Evolutionary conservation across 2,113 vertebrate species (phyloP).

Genomic region (Platichthys flesus): DNA sequence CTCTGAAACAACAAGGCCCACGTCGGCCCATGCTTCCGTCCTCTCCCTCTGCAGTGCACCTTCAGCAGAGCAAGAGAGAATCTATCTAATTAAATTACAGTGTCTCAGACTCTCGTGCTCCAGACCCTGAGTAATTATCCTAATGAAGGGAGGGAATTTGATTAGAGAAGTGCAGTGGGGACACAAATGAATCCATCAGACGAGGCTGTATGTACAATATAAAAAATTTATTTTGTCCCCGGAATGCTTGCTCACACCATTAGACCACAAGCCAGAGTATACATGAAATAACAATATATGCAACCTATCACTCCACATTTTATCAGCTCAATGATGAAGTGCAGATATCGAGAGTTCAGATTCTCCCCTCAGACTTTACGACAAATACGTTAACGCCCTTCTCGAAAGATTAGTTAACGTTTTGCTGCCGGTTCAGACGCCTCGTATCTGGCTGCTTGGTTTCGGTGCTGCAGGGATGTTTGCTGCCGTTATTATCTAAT

Average conservation of each 20-base stretch:
- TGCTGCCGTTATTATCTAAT: conserved; percentile 5
- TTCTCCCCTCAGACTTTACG: neutral
- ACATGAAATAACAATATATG: neutral
- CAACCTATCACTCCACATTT: neutral
- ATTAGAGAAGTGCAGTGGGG: conserved; percentile 64
- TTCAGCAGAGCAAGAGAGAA: conserved; percentile 43
- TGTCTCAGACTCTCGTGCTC: conserved; percentile 45
- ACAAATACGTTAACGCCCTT: neutral
- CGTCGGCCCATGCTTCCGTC: neutral
- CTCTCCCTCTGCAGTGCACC: conserved; percentile 8
- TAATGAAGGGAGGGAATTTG: conserved; percentile 66
- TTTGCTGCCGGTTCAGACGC: neutral
- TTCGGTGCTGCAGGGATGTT: neutral
- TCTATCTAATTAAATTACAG: conserved; percentile 63
- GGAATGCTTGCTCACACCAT: conserved; percentile 20
- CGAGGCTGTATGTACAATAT: conserved; percentile 28
- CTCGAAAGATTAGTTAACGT: neutral
- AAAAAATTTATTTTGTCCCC: conserved; percentile 34
- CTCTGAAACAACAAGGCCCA: neutral
- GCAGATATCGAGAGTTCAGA: conserved; percentile 13
- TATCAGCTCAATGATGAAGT: conserved; percentile 14
- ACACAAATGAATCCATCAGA: conserved; percentile 62
- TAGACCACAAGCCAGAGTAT: conserved; percentile 16
- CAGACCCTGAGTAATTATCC: conserved; percentile 69
- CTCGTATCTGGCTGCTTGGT: neutral